A percentile compares a stretch with the other conserved stretches of the same genome.
These are phyloP conservation scores for Thamnophis elegans DNA, from an alignment of 2,797 vertebrate genomes.

Conservation along the genomic window DNA sequence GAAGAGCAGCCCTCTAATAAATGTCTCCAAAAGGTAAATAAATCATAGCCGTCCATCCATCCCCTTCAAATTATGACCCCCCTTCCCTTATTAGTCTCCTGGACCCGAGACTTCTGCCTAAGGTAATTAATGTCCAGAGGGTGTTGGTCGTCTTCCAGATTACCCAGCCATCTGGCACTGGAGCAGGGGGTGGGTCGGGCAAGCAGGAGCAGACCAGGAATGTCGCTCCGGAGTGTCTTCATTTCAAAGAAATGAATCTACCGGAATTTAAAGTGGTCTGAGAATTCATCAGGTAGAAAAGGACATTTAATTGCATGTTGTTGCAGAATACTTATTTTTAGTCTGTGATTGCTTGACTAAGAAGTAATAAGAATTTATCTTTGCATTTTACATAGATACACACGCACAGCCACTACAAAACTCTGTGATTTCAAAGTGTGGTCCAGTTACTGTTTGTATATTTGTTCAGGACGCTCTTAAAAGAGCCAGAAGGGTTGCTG, in stretches of 20 bases:
- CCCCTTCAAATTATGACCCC: conserved; percentile 5
- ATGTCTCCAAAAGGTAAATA: conserved; percentile 22
- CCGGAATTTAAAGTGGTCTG: too few species aligned
- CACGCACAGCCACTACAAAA: neutral
- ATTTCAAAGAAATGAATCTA: neutral
- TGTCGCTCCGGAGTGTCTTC: neutral
- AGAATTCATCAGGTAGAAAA: neutral
- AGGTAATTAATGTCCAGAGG: conserved; percentile 17
- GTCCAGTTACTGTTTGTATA: neutral
- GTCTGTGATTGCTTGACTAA: neutral
- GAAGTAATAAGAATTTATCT: neutral
- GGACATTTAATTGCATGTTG: neutral
- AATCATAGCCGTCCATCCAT: neutral
- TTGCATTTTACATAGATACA: neutral
- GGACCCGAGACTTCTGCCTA: conserved; percentile 21
- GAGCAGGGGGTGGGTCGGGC: neutral
- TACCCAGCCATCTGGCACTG: neutral
- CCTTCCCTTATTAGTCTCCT: conserved; percentile 20
- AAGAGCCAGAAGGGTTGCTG: neutral
- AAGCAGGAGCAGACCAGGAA: too few species aligned
- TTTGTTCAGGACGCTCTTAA: neutral
- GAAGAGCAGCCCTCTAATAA: neutral
- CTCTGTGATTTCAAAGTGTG: neutral
- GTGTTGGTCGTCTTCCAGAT: conserved; percentile 30
- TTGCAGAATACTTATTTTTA: neutral